Conservation (phyloP, 2,888 invertebrate species). For the Priocnemis perturbator region DNA sequence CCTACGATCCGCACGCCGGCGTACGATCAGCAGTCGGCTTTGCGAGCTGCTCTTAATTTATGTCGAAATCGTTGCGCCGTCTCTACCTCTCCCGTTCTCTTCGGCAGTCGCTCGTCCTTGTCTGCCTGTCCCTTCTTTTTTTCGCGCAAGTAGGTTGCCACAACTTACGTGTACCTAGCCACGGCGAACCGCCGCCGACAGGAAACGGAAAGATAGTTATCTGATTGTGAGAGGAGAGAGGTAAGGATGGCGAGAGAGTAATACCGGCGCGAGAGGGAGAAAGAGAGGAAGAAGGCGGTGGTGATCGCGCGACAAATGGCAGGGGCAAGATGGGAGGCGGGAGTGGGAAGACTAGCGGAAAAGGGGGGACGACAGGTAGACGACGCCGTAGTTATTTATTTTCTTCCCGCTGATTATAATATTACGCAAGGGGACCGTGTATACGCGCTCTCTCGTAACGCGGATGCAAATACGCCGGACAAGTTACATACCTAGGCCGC, state of each 20-base stretch:
- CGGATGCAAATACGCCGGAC: conserved; percentile 58
- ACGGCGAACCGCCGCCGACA: conserved; percentile 53
- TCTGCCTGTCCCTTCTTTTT: conserved; percentile 35
- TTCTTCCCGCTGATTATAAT: conserved; percentile 66
- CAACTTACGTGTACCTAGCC: conserved; percentile 32
- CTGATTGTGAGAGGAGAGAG: conserved; percentile 48
- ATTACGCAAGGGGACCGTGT: conserved; percentile 60
- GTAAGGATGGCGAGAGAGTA: conserved; percentile 34
- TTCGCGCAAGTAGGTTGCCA: conserved; percentile 9
- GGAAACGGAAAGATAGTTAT: conserved; percentile 66
- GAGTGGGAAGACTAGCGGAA: neutral
- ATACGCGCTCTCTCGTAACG: conserved; percentile 7
- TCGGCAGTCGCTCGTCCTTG: conserved; percentile 2
- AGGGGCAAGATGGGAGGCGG: neutral
- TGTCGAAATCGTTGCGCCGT: conserved; percentile 1
- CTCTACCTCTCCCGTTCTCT: conserved; percentile 3
- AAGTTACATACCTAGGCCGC: conserved; percentile 30
- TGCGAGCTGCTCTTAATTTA: conserved; percentile 35
- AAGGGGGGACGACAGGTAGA: conserved; percentile 29
- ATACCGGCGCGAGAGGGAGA: conserved; percentile 14
- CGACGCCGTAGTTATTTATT: conserved; percentile 62
- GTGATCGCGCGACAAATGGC: neutral
- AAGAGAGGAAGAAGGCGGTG: conserved; percentile 10
- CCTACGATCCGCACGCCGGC: neutral
- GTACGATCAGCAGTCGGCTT: conserved; percentile 34